Evolutionary conservation across 2,888 invertebrate genomes (phyloP), one percentile per base, ranked within the genome.

Genomic region (Serrognathus titanus): DNA sequence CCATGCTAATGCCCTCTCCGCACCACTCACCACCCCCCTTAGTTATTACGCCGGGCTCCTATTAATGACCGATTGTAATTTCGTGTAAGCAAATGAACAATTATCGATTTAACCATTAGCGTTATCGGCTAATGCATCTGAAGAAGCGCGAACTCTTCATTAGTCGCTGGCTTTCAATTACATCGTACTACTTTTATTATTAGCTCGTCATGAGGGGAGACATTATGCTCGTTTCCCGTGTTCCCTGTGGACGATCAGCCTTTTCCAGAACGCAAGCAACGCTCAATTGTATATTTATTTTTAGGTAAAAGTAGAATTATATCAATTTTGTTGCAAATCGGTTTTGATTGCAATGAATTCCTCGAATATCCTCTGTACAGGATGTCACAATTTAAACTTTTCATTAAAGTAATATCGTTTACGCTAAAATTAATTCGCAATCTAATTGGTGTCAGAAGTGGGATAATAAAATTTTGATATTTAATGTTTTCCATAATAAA

Each of bases 61-160:
- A 69, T 71, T 71, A 71, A 71, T 71, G 71, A 66, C 63, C 68
- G 70, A 67, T 69, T 69, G 73, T 74, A 74, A 74, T 74, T 74
- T 72, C 68, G 68, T 73, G 70, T 72, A 72, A 70, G 66, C 69
- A 73, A 75, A 75, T 74, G 75, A 73, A 73, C 72, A 72, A 75
- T 75, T 75, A 78, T 78, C 74, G 77, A 78, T 78, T 78, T 75
- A 74, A 70, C 70, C 75, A 78, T 78, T 78, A 78, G 74, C 66
- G 71, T 74, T 75, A 75, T 76, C 75, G 73, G 55, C 64, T 67
- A 68, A 69, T 67, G 69, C 66, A 68, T 65, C 66, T 65, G 71
- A 73, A 73, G 74, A 72, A 73, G 74, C 72, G 72, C 73, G 71
- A 75, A 73, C 74, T 75, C 73, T 75, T 75, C 74, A 75, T 74